Conservation (phyloP, 2,888 invertebrate species). For the Odontothrips loti region DNA sequence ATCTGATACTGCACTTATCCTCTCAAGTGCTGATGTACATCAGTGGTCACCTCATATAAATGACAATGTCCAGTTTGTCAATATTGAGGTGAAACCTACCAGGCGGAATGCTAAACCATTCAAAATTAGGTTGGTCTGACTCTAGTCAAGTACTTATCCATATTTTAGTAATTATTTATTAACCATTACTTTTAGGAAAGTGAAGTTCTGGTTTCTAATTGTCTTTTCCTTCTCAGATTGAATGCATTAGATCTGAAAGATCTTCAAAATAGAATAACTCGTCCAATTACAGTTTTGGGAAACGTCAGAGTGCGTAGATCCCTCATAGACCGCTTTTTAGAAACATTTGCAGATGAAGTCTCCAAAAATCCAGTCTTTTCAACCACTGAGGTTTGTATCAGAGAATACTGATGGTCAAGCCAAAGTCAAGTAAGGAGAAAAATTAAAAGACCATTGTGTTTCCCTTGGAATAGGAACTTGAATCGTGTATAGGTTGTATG, state of each 20-base stretch:
- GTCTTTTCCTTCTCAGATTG: slow-evolving; percentile 50
- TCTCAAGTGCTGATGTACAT: slow-evolving; percentile 68
- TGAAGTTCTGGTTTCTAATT: slow-evolving; percentile 31
- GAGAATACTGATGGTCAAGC: no score
- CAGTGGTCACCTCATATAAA: slow-evolving; percentile 62
- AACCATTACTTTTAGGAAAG: slow-evolving; percentile 32
- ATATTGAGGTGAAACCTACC: slow-evolving; percentile 57
- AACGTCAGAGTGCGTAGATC: slow-evolving; percentile 71
- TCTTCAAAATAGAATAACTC: slow-evolving; percentile 64
- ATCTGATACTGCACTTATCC: slow-evolving; percentile 68
- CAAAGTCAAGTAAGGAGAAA: no score
- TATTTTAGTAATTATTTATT: slow-evolving; percentile 29
- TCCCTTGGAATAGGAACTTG: slow-evolving; percentile 58
- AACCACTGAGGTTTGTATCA: slow-evolving; percentile 51
- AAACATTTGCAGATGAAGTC: slow-evolving; percentile 73
- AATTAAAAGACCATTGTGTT: slow-evolving; percentile 38
- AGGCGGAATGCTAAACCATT: slow-evolving; percentile 39
- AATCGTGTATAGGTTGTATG: slow-evolving; percentile 87
- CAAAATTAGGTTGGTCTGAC: slow-evolving; percentile 39
- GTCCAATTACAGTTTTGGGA: slow-evolving; percentile 63
- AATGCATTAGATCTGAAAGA: slow-evolving; percentile 75
- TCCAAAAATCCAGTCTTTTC: slow-evolving; percentile 60
- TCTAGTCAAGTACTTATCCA: slow-evolving; percentile 23
- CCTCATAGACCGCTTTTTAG: slow-evolving; percentile 76
- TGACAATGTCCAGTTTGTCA: slow-evolving; percentile 74